Evolutionary conservation across 2,888 invertebrate species (phyloP).

Genomic region (Exocentrus adspersus): DNA sequence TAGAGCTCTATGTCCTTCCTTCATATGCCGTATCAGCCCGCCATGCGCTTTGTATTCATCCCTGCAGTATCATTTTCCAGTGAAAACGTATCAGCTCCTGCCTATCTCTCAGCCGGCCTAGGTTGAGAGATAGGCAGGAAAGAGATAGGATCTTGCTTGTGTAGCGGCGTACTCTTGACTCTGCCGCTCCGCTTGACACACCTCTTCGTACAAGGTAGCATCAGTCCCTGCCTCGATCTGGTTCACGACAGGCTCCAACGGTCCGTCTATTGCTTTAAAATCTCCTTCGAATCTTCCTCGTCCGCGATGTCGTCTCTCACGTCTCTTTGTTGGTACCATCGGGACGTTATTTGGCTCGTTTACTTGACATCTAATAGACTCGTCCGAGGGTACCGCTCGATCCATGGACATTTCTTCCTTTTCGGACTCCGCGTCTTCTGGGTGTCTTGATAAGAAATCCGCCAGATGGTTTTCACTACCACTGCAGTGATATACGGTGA

Average conservation of each 20-base stretch:
- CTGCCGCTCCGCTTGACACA: not conserved
- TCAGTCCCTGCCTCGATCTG: not conserved
- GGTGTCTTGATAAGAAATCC: constrained; percentile 33
- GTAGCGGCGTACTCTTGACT: not conserved
- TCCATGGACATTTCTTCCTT: too few relatives aligned
- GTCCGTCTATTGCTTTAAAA: not conserved
- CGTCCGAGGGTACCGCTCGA: not conserved
- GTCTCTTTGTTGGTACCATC: not conserved
- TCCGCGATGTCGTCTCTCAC: not conserved
- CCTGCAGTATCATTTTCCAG: not conserved
- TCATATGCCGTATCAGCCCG: not conserved
- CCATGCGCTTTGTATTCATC: not conserved
- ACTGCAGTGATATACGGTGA: constrained; percentile 42
- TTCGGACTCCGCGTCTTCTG: not conserved
- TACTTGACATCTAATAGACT: too few relatives aligned
- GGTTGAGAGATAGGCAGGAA: too few relatives aligned
- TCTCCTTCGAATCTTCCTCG: not conserved
- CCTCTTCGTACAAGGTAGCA: not conserved
- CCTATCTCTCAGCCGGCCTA: not conserved
- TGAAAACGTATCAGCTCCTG: not conserved
- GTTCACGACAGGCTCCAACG: not conserved
- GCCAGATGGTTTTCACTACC: constrained; percentile 39
- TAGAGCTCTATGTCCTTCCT: fast-evolving
- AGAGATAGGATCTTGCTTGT: not conserved
- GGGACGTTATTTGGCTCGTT: too few relatives aligned